Percentiles rank a stretch among this genome's conserved stretches.
phyloP scores from a whole-genome alignment of 1,140 invertebrate species.

The Ctenoplectra terminalis region DNA sequence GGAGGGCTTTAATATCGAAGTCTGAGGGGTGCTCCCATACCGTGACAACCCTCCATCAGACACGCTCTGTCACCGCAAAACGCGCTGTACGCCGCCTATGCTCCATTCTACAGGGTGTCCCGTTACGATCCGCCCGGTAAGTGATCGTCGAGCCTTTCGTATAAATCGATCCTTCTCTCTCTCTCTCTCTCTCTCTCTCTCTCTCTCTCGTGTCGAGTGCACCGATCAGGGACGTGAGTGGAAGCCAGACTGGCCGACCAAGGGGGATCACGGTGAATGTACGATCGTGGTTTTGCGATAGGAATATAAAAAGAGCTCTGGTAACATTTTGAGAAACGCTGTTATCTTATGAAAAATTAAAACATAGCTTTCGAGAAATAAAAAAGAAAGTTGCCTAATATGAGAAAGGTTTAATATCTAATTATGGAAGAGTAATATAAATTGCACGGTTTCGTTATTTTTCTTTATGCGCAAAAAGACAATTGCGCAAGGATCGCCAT shows the following conservation, averaged over 20 bases:
- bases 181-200: constrained; percentile 7
- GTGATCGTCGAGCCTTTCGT: constrained; percentile 49
- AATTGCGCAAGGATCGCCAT: too few species aligned
- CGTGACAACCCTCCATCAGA: constrained; percentile 81
- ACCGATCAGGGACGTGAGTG: constrained; percentile 40
- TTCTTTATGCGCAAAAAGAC: too few species aligned
- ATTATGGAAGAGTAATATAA: too few species aligned
- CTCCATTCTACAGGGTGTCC: constrained; percentile 67
- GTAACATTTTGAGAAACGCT: background rate
- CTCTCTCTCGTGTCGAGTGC: constrained; percentile 27
- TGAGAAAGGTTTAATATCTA: too few species aligned
- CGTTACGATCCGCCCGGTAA: constrained; percentile 56
- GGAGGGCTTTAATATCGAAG: constrained; percentile 80
- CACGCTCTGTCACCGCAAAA: constrained; percentile 82
- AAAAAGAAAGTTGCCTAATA: too few species aligned
- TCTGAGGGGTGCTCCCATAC: constrained; percentile 77
- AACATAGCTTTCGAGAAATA: too few species aligned
- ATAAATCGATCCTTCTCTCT: constrained; percentile 50
- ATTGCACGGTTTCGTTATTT: too few species aligned
- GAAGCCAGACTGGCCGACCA: constrained; percentile 24
- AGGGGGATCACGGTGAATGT: constrained; percentile 23
- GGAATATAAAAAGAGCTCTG: constrained; percentile 32
- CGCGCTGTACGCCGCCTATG: constrained; percentile 74
- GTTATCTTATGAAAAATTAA: background rate
- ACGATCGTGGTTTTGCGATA: constrained; percentile 45